Evolutionary conservation across 2,888 invertebrate species (phyloP).

Genomic region (Acleris cristana): DNA sequence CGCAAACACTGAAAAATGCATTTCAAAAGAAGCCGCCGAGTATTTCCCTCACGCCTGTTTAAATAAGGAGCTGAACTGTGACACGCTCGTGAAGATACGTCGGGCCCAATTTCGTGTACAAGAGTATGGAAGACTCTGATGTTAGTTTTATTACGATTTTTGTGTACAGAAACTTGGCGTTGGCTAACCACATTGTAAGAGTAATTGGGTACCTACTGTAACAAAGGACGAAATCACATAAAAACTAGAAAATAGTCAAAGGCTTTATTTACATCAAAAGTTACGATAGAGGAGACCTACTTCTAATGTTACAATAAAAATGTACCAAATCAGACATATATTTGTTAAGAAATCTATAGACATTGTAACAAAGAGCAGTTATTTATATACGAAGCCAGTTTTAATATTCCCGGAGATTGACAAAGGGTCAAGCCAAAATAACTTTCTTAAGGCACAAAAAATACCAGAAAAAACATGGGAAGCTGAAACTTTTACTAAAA

Average conservation of each 20-base stretch:
- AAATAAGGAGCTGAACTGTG: constrained; percentile 45
- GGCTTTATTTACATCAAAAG: no score
- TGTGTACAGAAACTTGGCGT: no score
- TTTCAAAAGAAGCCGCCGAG: constrained; percentile 42
- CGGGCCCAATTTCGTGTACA: constrained; percentile 10
- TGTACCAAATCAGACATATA: no score
- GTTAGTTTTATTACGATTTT: no score
- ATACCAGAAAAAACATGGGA: not conserved
- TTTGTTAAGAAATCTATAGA: not conserved
- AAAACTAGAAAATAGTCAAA: no score
- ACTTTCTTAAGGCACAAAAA: constrained; percentile 14
- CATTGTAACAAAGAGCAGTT: not conserved
- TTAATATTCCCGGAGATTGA: constrained; percentile 10
- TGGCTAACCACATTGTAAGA: no score
- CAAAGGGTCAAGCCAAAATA: constrained; percentile 9
- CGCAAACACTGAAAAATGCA: constrained; percentile 34
- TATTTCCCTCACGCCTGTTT: constrained; percentile 55
- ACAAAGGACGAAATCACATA: no score
- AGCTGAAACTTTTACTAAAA: not conserved
- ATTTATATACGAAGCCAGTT: not conserved
- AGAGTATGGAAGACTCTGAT: not conserved
- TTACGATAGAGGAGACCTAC: no score
- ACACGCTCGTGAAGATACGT: constrained; percentile 35
- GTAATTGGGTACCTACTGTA: no score
- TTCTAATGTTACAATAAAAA: no score